phyloP scores from a whole-genome alignment of 2,888 invertebrate species.

The Panzeria rudis region DNA sequence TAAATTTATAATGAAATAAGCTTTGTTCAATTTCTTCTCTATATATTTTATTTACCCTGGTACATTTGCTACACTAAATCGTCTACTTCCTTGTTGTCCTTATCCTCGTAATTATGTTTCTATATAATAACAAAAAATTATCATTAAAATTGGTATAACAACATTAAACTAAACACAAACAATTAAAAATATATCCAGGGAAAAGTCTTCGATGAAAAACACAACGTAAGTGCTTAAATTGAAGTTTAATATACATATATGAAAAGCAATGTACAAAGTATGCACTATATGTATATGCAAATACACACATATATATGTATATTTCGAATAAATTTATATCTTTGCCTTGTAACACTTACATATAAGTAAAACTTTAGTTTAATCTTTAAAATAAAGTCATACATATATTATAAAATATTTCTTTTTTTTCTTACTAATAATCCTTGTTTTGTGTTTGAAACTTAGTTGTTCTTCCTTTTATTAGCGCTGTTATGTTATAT shows the following conservation, averaged over 20 bases:
- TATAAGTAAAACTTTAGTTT: conserved; percentile 11
- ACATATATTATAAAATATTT: neutral
- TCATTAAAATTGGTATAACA: conserved; percentile 57
- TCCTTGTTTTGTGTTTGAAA: conserved; percentile 12
- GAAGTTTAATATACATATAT: neutral
- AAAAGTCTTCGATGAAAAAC: conserved; percentile 81
- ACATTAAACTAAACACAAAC: conserved; percentile 54
- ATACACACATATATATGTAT: conserved; percentile 52
- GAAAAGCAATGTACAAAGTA: conserved; percentile 37
- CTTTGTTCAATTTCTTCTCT: conserved; percentile 62
- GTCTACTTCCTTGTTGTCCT: conserved; percentile 56
- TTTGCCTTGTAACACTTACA: conserved; percentile 14
- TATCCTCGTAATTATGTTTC: conserved; percentile 53
- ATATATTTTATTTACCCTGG: conserved; percentile 59
- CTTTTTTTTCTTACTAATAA: conserved; percentile 8
- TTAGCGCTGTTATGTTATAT: conserved; percentile 20
- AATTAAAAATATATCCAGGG: conserved; percentile 75
- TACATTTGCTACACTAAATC: conserved; percentile 44
- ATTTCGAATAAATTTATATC: conserved; percentile 11
- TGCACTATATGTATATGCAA: conserved; percentile 36
- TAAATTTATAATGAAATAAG: conserved; percentile 44
- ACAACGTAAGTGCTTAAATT: conserved; percentile 79
- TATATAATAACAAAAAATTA: conserved; percentile 41
- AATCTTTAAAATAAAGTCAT: neutral
- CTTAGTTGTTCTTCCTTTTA: conserved; percentile 11